These are phyloP conservation scores for Drosophila parvula DNA, from an alignment of 1,140 invertebrate species.

Conservation along the genomic window DNA sequence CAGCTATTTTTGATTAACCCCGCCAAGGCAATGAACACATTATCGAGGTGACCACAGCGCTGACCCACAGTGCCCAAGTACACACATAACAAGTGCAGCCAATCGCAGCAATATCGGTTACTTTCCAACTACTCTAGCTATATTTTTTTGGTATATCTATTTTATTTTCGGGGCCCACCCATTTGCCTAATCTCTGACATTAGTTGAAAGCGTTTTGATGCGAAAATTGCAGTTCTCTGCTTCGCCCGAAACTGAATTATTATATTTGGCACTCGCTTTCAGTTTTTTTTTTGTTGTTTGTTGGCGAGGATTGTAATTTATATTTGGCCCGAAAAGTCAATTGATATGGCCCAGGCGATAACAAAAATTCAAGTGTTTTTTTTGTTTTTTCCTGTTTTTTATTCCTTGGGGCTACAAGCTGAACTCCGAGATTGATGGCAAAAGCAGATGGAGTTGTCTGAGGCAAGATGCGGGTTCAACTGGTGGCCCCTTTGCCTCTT, in stretches of 20 bases:
- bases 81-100: conserved; percentile 40
- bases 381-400: conserved; percentile 19
- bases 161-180: conserved; percentile 60
- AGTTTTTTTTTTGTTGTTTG: conserved; percentile 12
- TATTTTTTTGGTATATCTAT: conserved; percentile 19
- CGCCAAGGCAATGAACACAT: conserved; percentile 66
- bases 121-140: conserved; percentile 38
- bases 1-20: conserved; percentile 79
- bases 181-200: conserved; percentile 72
- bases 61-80: conserved; percentile 17
- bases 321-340: conserved; percentile 76
- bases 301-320: conserved; percentile 61
- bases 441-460: conserved; percentile 65
- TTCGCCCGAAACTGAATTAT: conserved; percentile 65
- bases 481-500: conserved; percentile 20
- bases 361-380: conserved; percentile 71
- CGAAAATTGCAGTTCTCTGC: conserved; percentile 63
- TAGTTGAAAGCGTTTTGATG: conserved; percentile 67
- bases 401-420: conserved; percentile 33
- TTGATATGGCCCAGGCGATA: conserved; percentile 74
- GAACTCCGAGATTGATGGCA: conserved; percentile 57
- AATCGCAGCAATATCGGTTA: conserved; percentile 37
- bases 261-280: conserved; percentile 68
- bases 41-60: conserved; percentile 49
- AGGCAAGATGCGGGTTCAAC: conserved; percentile 63